Percentiles rank a stretch among this genome's conserved stretches.
These are phyloP conservation scores for Rhaphigaster nebulosa DNA, from an alignment of 2,888 invertebrate genomes.

Conservation along the genomic window DNA sequence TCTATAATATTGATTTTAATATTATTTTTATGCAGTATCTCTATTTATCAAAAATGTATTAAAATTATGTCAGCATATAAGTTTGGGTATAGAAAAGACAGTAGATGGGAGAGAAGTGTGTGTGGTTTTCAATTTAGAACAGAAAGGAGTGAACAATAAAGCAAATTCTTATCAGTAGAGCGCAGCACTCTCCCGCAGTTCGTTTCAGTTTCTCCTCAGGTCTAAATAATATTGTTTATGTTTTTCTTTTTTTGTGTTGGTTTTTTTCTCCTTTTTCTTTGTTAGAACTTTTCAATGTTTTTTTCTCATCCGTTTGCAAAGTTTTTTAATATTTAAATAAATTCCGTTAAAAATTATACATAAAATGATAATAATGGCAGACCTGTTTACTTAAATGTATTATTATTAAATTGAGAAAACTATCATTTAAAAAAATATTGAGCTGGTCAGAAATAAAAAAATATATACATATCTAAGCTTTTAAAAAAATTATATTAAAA, in stretches of 20 bases:
- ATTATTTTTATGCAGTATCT: too few species aligned
- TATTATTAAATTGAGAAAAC: too few species aligned
- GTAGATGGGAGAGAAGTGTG: not conserved
- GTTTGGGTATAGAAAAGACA: not conserved
- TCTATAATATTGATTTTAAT: too few species aligned
- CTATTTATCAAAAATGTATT: not conserved
- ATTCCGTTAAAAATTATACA: not conserved
- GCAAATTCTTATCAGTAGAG: not conserved
- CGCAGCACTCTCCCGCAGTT: not conserved
- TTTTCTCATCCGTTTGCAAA: not conserved
- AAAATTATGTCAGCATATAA: not conserved
- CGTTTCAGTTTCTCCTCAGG: not conserved
- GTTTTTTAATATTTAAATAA: not conserved
- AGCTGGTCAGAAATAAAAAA: too few species aligned
- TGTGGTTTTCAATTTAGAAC: slow-evolving; percentile 35
- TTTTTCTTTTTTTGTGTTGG: not conserved
- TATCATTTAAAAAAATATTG: too few species aligned
- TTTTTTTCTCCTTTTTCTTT: not conserved
- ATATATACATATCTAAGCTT: too few species aligned
- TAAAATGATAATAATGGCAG: not conserved
- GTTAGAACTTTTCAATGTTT: not conserved
- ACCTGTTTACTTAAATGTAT: too few species aligned
- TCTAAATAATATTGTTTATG: not conserved
- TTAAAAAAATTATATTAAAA: too few species aligned
- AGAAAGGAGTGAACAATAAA: not conserved